Base-by-base conservation (phyloP, 2,113 vertebrate species). In the Propithecus coquereli region DNA sequence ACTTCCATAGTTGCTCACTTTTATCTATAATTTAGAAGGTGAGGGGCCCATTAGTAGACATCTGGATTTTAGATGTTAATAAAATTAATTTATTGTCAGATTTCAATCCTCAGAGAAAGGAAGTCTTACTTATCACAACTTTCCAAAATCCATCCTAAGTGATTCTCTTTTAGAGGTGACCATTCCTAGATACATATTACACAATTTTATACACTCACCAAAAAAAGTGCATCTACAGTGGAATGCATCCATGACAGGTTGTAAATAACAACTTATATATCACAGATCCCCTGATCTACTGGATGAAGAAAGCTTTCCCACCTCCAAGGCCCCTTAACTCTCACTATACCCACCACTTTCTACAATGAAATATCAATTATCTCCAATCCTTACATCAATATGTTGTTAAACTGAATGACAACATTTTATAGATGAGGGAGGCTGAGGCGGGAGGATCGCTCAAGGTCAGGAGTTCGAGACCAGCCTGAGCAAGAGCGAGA, bases 81-180 rank as follows among this genome's bases (percentile, higher is more conserved):
- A 81, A 95, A 93, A 92, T 89, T 84, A 96, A 95, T 86, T 94
- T 90, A 83, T 79, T 86, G 47, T 87, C 87, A 74, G 47, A 79
- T 87, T 92, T 91, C 43, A 87, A 17, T 65, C 65, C 74, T 91
- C 34, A 73, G 47, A 84, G 76, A 77, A 89, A 93, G 43, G 27
- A 95, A 93, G 91, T 47, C 18, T 83, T 73, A 91, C 87, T 52
- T 40, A 86, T 61, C 61, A 79, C 85, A 76, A 65, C 66, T 95
- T 94, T 85, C 79, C 47, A 71, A 93, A 92, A 25, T 50, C 43
- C 40, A 57, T 59, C 23, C 23, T 50, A 59, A 83, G 25, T 83
- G 47, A 43, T n/a, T 87, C 43, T 92, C 65, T 80, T 80, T 43
- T 83, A 43, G 32, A 91, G 45, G 20, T 59, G n/a, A 79, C 63